Percentiles rank a stretch among this genome's conserved stretches.
These are phyloP conservation scores for Notoglanidium macrostoma DNA, from an alignment of 2,797 vertebrate genomes.

Conservation along the genomic window DNA sequence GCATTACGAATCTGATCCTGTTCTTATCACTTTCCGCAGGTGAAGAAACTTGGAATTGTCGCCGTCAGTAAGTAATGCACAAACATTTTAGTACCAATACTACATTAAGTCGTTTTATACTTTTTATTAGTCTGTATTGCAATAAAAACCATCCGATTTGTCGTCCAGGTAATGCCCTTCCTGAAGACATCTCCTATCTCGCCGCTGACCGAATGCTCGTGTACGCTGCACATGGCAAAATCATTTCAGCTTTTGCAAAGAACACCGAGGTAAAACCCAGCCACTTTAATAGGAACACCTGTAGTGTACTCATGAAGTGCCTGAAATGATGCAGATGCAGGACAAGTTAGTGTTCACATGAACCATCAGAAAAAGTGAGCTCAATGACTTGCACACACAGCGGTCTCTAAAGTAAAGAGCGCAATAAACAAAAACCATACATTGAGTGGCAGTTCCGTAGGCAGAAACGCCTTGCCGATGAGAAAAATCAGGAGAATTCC, in stretches of 20 bases:
- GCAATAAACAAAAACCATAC: not conserved
- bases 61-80: slow-evolving; percentile 90
- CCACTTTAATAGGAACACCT: not conserved
- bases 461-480: not conserved
- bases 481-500: not conserved
- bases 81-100: not conserved
- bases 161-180: slow-evolving; percentile 84
- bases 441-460: not conserved
- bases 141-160: not conserved
- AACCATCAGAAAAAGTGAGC: not conserved
- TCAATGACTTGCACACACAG: not conserved
- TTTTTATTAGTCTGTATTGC: not conserved
- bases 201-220: slow-evolving; percentile 90
- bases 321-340: not conserved
- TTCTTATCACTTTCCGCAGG: slow-evolving; percentile 71
- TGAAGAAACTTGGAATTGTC: slow-evolving; percentile 89
- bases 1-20: not conserved
- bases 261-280: slow-evolving; percentile 85
- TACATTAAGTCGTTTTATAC: no score
- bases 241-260: slow-evolving; percentile 85
- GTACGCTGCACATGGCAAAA: slow-evolving; percentile 80
- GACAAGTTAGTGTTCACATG: not conserved
- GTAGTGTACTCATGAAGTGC: not conserved
- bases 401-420: not conserved
- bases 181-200: slow-evolving; percentile 85